Evolutionary conservation across 2,888 invertebrate genomes (phyloP).

Genomic region (Cancer borealis): DNA sequence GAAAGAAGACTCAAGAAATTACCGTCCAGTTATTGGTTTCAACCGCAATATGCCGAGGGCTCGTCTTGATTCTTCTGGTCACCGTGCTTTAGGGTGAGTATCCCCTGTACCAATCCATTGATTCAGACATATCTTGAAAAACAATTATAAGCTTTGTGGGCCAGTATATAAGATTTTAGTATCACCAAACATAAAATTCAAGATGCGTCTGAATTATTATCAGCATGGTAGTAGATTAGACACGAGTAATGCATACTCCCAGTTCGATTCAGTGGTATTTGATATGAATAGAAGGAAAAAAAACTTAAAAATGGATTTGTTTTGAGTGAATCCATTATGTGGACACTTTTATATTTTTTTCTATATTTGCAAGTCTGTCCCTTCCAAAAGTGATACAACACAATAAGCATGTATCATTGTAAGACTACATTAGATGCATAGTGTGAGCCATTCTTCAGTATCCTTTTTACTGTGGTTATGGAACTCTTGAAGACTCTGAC

Average conservation of each 20-base stretch:
- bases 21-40: slow-evolving; percentile 90
- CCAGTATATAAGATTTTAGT: neutral
- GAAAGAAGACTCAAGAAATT: slow-evolving; percentile 84
- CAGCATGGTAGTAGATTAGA: neutral
- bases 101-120: neutral
- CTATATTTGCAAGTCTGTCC: neutral
- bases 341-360: neutral
- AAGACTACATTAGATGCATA: neutral
- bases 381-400: neutral
- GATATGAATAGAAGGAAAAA: neutral
- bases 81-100: slow-evolving; percentile 86
- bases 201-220: slow-evolving; percentile 52
- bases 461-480: neutral
- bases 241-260: neutral
- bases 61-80: slow-evolving; percentile 86
- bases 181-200: neutral
- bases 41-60: slow-evolving; percentile 85
- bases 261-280: neutral
- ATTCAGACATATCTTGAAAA: slow-evolving; percentile 51
- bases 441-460: neutral
- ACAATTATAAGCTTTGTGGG: neutral
- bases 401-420: neutral
- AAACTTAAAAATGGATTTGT: neutral
- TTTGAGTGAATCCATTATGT: neutral
- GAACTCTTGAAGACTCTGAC: neutral